Base-by-base conservation (phyloP, 1,140 invertebrate genomes). In the Ericerus pela region DNA sequence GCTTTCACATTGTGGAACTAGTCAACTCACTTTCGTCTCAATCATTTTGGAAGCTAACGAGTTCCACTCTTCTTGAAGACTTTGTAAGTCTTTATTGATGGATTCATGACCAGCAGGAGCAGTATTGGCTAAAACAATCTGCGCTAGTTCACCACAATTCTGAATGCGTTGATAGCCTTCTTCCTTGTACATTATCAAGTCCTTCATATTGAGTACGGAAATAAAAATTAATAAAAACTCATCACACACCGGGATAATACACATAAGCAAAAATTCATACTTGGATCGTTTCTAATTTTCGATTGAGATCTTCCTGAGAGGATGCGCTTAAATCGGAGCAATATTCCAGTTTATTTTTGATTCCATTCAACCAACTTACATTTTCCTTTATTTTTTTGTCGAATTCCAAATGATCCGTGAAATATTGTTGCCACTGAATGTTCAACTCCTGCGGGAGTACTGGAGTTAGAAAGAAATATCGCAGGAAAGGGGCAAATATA, bases 121-220 rank as follows among this genome's bases (percentile, higher is more conserved):
- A 0, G 92, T 96, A 63, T 94, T 94, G 0, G 88, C 88, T 57
- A 96, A 68, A n/a, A 96, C 88, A 62, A 80, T 81, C 70, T 96
- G 91, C 0, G 88, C 87, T 61, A 88, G 69, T 67, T 96, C 92
- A 18, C 94, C 79, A 26, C 90, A 78, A 54, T 78, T 79, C 66
- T 96, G 88, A 31, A 82, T 81, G 69, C 87, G 91, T 0, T 78
- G 78, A 63, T 89, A 88, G 3, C 91, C 90, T 71, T 93, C 88
- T 64, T 96, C 92, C 70, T 94, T 91, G 30, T 81, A 81, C 11
- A 91, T 67, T 18, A 94, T 70, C 29, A 96, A 71, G 67, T 92
- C 89, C 71, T 92, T 80, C 20, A 64, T n/a, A n/a, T n/a, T n/a
- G n/a, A n/a, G n/a, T n/a, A n/a, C n/a, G n/a, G n/a, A 61, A 53